phyloP scores from a whole-genome alignment of 92 coral and sea anemone species.

The Epizoanthus scotinus region DNA sequence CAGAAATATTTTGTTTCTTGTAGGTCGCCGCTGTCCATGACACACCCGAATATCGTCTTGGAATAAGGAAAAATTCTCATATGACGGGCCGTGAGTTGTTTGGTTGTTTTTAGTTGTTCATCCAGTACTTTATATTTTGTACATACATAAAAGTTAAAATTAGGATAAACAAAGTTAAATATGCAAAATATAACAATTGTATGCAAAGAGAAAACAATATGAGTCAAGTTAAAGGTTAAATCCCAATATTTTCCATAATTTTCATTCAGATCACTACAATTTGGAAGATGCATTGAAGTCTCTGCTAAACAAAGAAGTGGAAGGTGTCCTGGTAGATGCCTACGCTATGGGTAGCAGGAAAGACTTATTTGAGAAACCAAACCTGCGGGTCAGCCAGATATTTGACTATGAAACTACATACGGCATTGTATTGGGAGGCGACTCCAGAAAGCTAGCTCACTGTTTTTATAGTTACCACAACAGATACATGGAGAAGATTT shows the following conservation, averaged over 20 bases:
- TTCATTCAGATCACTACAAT: constrained; percentile 14
- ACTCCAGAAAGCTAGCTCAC: constrained; percentile 35
- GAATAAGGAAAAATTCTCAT: too few species aligned
- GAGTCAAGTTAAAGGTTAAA: too few species aligned
- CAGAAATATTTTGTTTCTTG: too few species aligned
- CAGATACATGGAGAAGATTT: constrained; percentile 21
- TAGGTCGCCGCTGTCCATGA: too few species aligned
- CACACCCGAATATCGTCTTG: too few species aligned
- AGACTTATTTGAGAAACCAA: constrained; percentile 47
- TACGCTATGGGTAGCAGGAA: constrained; percentile 48
- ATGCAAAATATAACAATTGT: too few species aligned
- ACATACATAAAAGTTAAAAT: too few species aligned
- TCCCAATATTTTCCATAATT: background rate
- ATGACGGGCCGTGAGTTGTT: too few species aligned
- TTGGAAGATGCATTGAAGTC: constrained; percentile 18
- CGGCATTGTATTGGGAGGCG: constrained; percentile 50
- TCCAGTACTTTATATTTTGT: too few species aligned
- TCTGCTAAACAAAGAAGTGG: constrained; percentile 38
- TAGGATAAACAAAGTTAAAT: too few species aligned
- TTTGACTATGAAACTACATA: constrained; percentile 48
- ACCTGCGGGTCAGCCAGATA: constrained; percentile 24
- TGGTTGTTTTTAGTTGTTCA: too few species aligned
- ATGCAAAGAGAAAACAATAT: too few species aligned
- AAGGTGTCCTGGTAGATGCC: constrained; percentile 43
- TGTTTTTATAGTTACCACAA: constrained; percentile 41